Conservation (phyloP, 2,797 vertebrate species). For the Manis javanica region DNA sequence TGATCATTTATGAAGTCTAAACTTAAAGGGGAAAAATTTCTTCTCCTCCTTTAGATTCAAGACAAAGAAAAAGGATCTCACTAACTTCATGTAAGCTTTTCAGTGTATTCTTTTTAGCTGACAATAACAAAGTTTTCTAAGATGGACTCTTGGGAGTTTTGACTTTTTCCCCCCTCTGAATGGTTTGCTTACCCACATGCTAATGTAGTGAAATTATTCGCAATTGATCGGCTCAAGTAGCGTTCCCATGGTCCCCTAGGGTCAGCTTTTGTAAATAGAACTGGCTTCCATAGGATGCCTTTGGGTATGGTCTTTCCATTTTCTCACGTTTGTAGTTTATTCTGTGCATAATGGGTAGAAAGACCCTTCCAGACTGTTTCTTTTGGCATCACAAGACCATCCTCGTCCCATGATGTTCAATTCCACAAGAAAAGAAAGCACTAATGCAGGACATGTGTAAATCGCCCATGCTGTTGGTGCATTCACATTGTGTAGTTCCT, state of each 20-base stretch:
- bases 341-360: neutral
- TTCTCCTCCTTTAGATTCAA: constrained; percentile 13
- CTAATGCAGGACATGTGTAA: neutral
- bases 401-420: neutral
- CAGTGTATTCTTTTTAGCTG: neutral
- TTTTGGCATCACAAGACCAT: neutral
- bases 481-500: neutral
- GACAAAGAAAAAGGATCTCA: neutral
- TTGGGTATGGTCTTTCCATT: neutral
- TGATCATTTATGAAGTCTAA: neutral
- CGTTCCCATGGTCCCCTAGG: neutral
- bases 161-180: neutral
- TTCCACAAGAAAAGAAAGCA: neutral
- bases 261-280: neutral
- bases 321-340: neutral
- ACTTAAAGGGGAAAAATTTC: constrained; percentile 4
- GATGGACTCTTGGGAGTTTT: neutral
- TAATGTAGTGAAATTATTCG: neutral
- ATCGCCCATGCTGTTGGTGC: neutral
- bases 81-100: neutral
- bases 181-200: neutral
- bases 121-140: constrained; percentile 18
- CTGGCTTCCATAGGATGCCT: accelerated
- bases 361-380: neutral
- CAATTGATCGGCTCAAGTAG: neutral